A percentile compares a stretch with the other conserved stretches of the same genome.
phyloP scores from a whole-genome alignment of 2,888 invertebrate genomes.

The Ophraella communa region DNA sequence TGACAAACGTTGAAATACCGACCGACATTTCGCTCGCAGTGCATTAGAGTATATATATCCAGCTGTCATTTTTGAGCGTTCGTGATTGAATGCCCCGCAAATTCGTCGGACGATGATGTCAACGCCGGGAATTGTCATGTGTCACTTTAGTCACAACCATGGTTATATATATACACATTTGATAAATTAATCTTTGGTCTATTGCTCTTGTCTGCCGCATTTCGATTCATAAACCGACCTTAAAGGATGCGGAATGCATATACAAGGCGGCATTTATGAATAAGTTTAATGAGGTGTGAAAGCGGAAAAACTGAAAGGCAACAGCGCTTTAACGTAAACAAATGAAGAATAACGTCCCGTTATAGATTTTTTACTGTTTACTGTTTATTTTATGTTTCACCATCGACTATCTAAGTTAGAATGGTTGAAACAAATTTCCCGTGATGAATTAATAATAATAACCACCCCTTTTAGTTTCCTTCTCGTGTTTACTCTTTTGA shows the following conservation, averaged over 20 bases:
- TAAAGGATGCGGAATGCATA: slow-evolving; percentile 16
- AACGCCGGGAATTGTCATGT: slow-evolving; percentile 51
- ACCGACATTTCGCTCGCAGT: not conserved
- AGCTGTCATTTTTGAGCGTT: slow-evolving; percentile 43
- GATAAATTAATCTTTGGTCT: slow-evolving; percentile 48
- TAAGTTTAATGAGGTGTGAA: slow-evolving; percentile 28
- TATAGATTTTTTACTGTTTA: not conserved
- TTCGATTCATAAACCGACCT: slow-evolving; percentile 19
- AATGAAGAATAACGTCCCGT: not conserved
- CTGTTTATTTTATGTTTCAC: too few relatives aligned
- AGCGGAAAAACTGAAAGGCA: slow-evolving; percentile 22
- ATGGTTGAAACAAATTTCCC: too few relatives aligned
- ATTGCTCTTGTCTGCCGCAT: slow-evolving; percentile 22
- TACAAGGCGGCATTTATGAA: slow-evolving; percentile 24
- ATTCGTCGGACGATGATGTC: slow-evolving; percentile 47
- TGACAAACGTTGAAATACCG: not conserved
- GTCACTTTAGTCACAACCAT: slow-evolving; percentile 52
- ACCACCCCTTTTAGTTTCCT: too few relatives aligned
- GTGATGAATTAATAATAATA: too few relatives aligned
- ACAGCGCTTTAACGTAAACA: slow-evolving; percentile 12
- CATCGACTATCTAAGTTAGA: too few relatives aligned
- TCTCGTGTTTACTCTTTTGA: not conserved
- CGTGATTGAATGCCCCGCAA: slow-evolving; percentile 50
- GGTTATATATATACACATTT: slow-evolving; percentile 49
- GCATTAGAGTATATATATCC: slow-evolving; percentile 29